phyloP scores from a whole-genome alignment of 2,797 vertebrate genomes.

The Betta splendens region DNA sequence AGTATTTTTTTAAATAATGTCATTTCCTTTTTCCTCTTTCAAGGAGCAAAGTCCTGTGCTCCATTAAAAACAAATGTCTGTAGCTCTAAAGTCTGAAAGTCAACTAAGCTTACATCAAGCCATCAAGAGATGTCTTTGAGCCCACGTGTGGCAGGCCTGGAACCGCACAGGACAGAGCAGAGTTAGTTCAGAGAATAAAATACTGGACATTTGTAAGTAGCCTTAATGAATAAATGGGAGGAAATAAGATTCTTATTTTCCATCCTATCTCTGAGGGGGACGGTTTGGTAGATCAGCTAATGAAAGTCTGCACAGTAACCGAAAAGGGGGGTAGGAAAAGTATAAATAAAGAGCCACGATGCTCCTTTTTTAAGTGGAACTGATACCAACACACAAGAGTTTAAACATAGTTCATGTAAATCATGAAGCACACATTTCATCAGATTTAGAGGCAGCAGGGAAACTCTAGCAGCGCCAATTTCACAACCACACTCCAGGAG shows the following conservation, averaged over 20 bases:
- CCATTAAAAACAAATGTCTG: constrained; percentile 55
- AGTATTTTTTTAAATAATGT: constrained; percentile 61
- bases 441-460: constrained; percentile 11
- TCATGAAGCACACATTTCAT: constrained; percentile 15
- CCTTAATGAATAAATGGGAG: constrained; percentile 10
- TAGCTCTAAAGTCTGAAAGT: constrained; percentile 30
- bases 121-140: constrained; percentile 48
- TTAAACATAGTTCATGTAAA: constrained; percentile 12
- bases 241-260: constrained; percentile 26
- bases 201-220: too few relatives aligned
- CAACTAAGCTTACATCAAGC: constrained; percentile 37
- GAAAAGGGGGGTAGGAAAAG: constrained; percentile 11
- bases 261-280: constrained; percentile 25
- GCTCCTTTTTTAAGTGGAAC: constrained; percentile 27
- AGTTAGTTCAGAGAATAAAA: too few relatives aligned
- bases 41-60: too few relatives aligned
- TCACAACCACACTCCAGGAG: constrained; percentile 25
- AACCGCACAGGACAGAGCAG: constrained; percentile 8
- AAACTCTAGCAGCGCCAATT: constrained; percentile 4
- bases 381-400: constrained; percentile 8
- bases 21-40: constrained; percentile 13
- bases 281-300: constrained; percentile 22
- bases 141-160: constrained; percentile 24
- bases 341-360: constrained; percentile 35
- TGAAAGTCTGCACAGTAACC: constrained; percentile 30